phyloP scores from a whole-genome alignment of 2,797 vertebrate genomes.

The Choloepus didactylus region DNA sequence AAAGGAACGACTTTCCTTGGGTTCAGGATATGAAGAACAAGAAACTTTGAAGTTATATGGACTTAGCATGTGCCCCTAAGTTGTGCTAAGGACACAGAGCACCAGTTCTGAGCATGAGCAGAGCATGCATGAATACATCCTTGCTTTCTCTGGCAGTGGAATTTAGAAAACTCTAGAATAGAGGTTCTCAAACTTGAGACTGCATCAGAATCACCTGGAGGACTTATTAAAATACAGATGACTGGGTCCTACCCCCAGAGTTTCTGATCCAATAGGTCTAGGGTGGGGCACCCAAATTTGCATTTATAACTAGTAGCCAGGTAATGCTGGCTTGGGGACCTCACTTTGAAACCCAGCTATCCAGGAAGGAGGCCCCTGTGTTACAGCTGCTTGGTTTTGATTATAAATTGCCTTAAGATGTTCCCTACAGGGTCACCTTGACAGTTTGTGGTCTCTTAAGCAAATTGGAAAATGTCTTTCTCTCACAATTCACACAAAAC shows the following conservation, averaged over 20 bases:
- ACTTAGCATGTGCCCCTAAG: slow-evolving; percentile 57
- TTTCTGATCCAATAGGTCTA: slow-evolving; percentile 1
- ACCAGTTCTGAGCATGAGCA: neutral
- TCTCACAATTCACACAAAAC: neutral
- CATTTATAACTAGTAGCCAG: neutral
- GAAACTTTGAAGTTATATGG: slow-evolving; percentile 75
- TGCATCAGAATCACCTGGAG: slow-evolving; percentile 1
- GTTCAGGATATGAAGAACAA: slow-evolving; percentile 65
- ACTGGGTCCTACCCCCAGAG: neutral
- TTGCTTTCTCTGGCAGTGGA: neutral
- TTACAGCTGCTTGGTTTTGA: slow-evolving; percentile 53
- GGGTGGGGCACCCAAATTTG: neutral
- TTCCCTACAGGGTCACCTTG: neutral
- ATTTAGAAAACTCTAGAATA: slow-evolving; percentile 34
- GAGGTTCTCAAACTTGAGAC: neutral
- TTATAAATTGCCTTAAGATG: slow-evolving; percentile 44
- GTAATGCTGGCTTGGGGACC: neutral
- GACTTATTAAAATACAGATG: neutral
- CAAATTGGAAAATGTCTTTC: slow-evolving; percentile 58
- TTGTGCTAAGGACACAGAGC: slow-evolving; percentile 48
- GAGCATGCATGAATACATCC: neutral
- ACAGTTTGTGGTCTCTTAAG: slow-evolving; percentile 59
- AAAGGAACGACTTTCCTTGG: slow-evolving; percentile 70
- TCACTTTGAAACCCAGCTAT: neutral
- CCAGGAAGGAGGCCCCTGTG: neutral